Conservation (phyloP, 2,888 invertebrate species). For the Orthonevra nobilis region DNA sequence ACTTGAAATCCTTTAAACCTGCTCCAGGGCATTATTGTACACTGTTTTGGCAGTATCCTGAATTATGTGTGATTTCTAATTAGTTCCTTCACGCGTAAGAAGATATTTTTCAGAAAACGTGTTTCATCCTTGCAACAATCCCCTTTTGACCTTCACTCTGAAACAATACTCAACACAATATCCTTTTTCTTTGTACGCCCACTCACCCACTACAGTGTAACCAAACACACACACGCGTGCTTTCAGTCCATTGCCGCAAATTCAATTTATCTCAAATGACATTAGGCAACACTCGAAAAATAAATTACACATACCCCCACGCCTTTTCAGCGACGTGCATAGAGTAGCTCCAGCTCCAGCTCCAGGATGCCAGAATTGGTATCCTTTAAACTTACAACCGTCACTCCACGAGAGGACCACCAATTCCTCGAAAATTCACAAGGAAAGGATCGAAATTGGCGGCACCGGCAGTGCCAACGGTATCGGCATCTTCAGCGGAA, state of each 20-base stretch:
- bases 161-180: conserved; percentile 24
- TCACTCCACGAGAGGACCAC: conserved; percentile 1
- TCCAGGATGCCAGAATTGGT: conserved; percentile 1
- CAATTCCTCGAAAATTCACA: conserved; percentile 49
- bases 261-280: conserved; percentile 70
- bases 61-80: conserved; percentile 49
- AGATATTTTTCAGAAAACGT: conserved; percentile 65
- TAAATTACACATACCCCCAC: conserved; percentile 57
- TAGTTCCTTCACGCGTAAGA: conserved; percentile 38
- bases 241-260: conserved; percentile 62
- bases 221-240: not conserved
- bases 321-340: not conserved
- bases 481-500: not conserved
- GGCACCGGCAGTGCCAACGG: too few relatives aligned
- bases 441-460: conserved; percentile 58
- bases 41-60: not conserved
- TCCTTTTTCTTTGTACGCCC: not conserved
- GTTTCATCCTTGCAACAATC: not conserved
- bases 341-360: conserved; percentile 2
- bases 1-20: conserved; percentile 38
- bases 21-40: not conserved
- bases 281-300: conserved; percentile 65
- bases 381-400: conserved; percentile 13
- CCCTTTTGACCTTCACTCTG: conserved; percentile 26
- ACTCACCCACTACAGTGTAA: not conserved